A percentile compares a stretch with the other conserved stretches of the same genome.
These are phyloP conservation scores for Drosophila nikananu DNA, from an alignment of 1,140 invertebrate species.

Conservation along the genomic window DNA sequence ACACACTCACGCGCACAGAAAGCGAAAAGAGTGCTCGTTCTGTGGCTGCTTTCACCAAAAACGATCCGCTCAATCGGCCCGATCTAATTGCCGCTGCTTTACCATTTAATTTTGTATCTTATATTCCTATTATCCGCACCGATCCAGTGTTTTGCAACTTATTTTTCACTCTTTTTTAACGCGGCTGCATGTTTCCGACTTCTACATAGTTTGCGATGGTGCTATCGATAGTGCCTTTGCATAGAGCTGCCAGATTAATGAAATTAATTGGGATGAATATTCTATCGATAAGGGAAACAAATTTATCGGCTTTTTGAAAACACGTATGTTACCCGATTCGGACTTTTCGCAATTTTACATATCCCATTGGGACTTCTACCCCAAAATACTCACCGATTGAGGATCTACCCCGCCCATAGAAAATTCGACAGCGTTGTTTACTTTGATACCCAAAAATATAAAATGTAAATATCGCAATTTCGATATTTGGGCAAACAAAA, in stretches of 20 bases:
- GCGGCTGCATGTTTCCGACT: conserved; percentile 41
- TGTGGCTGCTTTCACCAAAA: conserved; percentile 56
- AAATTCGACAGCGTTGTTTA: too few species aligned
- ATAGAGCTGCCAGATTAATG: background rate
- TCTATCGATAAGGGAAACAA: background rate
- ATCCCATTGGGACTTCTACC: too few species aligned
- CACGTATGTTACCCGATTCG: background rate
- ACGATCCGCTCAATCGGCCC: background rate
- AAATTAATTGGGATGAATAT: background rate
- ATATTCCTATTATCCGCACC: conserved; percentile 31
- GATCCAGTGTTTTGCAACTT: conserved; percentile 24
- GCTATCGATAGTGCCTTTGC: background rate
- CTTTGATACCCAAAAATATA: too few species aligned
- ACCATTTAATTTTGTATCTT: conserved; percentile 74
- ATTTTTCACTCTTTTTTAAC: conserved; percentile 45
- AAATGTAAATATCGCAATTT: too few species aligned
- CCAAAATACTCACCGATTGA: too few species aligned
- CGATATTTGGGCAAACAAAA: too few species aligned
- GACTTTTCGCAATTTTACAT: too few species aligned
- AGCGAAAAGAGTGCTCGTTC: conserved; percentile 56
- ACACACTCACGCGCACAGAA: conserved; percentile 13
- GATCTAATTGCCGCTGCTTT: conserved; percentile 14
- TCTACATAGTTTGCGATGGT: conserved; percentile 5
- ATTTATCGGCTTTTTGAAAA: background rate
- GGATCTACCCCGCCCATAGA: too few species aligned